A percentile compares a stretch with the other conserved stretches of the same genome.
phyloP scores from a whole-genome alignment of 2,113 vertebrate genomes.

The Anguilla japonica region DNA sequence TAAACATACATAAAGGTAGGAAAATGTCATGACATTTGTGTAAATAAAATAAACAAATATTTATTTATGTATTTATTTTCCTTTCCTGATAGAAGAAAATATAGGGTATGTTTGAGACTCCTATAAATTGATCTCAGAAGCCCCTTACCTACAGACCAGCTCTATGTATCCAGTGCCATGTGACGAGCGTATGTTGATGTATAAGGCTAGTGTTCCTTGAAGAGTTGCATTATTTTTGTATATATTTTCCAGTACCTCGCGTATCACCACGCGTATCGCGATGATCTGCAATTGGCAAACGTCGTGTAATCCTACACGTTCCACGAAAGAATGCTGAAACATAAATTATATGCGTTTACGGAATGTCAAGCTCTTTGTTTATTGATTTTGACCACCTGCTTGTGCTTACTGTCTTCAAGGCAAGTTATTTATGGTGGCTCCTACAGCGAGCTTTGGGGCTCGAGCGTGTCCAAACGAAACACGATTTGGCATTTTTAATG shows the following conservation, averaged over 20 bases:
- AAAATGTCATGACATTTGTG: neutral
- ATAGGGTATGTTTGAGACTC: neutral
- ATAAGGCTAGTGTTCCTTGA: neutral
- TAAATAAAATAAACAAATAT: neutral
- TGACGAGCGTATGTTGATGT: neutral
- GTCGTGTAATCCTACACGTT: neutral
- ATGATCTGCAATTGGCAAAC: neutral
- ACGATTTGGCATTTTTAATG: neutral
- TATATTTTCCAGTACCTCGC: neutral
- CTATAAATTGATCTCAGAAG: neutral
- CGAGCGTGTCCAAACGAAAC: neutral
- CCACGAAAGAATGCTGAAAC: neutral
- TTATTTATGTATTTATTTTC: neutral
- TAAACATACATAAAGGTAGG: too few relatives aligned
- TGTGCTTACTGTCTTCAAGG: neutral
- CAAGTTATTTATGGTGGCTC: conserved; percentile 17
- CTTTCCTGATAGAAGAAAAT: neutral
- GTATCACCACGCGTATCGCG: neutral
- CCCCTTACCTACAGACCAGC: neutral
- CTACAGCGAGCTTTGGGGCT: neutral
- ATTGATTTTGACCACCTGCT: conserved; percentile 6
- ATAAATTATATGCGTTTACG: neutral
- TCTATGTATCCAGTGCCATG: neutral
- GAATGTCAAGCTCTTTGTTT: conserved; percentile 7
- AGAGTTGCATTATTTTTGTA: neutral